Percentiles rank a stretch among this genome's conserved stretches.
These are phyloP conservation scores for Isurus oxyrinchus DNA, from an alignment of 2,113 vertebrate species.

Conservation along the genomic window DNA sequence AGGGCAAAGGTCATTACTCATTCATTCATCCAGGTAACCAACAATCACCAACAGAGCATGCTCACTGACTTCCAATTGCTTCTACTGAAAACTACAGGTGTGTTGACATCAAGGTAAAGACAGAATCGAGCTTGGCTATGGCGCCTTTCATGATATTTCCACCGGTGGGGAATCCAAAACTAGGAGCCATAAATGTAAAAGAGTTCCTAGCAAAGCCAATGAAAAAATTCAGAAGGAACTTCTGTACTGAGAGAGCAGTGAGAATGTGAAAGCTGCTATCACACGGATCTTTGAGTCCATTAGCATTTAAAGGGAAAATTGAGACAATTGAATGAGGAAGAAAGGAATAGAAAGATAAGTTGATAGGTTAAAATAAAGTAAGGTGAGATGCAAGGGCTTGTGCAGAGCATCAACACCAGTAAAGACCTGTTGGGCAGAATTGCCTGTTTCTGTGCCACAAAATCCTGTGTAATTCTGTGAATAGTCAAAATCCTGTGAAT, in stretches of 20 bases:
- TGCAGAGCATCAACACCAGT: no score
- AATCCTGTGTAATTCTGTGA: no score
- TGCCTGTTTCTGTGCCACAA: no score
- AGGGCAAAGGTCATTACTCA: slow-evolving; percentile 10
- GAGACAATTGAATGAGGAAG: neutral
- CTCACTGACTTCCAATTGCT: neutral
- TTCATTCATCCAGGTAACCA: neutral
- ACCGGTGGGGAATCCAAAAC: neutral
- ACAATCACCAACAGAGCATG: neutral
- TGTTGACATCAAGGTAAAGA: neutral
- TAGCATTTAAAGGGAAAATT: neutral
- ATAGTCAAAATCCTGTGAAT: no score
- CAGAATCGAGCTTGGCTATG: neutral
- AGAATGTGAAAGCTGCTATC: neutral
- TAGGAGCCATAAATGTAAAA: neutral
- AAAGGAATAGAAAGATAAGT: neutral
- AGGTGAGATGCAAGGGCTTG: neutral
- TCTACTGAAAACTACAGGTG: neutral
- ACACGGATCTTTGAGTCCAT: neutral
- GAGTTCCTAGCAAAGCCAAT: neutral
- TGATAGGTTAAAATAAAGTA: neutral
- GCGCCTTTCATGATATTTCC: neutral
- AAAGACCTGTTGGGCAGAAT: no score
- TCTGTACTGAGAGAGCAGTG: neutral
- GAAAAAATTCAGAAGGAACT: neutral